Conservation (phyloP, 2,888 invertebrate genomes). For the Drosophila barbarae region DNA sequence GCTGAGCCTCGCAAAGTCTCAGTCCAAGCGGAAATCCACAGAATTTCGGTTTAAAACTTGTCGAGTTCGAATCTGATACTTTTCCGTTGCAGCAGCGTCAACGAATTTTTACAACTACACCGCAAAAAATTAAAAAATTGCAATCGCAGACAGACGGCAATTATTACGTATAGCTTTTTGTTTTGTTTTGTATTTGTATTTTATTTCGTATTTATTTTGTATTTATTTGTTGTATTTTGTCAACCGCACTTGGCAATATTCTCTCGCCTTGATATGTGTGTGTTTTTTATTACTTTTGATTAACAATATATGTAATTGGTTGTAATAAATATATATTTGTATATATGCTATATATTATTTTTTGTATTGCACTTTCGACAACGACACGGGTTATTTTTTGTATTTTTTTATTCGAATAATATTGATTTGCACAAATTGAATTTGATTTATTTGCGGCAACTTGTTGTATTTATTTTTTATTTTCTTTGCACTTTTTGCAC, state of each 20-base stretch:
- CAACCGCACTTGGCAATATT: slow-evolving; percentile 23
- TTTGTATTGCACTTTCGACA: slow-evolving; percentile 55
- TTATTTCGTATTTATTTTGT: slow-evolving; percentile 9
- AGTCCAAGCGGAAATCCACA: slow-evolving; percentile 55
- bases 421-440: slow-evolving; percentile 44
- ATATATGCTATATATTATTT: slow-evolving; percentile 16
- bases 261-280: slow-evolving; percentile 39
- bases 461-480: slow-evolving; percentile 15
- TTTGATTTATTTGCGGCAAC: slow-evolving; percentile 32
- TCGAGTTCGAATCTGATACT: slow-evolving; percentile 25
- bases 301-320: slow-evolving; percentile 42
- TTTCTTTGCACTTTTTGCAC: slow-evolving; percentile 41
- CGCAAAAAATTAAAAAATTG: slow-evolving; percentile 26
- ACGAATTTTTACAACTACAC: slow-evolving; percentile 39
- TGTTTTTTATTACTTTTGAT: slow-evolving; percentile 33
- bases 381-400: slow-evolving; percentile 31
- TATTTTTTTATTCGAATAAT: slow-evolving; percentile 55
- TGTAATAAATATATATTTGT: slow-evolving; percentile 37
- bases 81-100: slow-evolving; percentile 21
- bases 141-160: slow-evolving; percentile 19
- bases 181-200: slow-evolving; percentile 9
- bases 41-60: slow-evolving; percentile 11
- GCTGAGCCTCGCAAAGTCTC: slow-evolving; percentile 29
- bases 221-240: slow-evolving; percentile 12
- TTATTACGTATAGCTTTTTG: slow-evolving; percentile 11